A percentile compares a stretch with the other conserved stretches of the same genome.
These are phyloP conservation scores for Sepiola atlantica DNA, from an alignment of 2,888 invertebrate species.

Conservation along the genomic window DNA sequence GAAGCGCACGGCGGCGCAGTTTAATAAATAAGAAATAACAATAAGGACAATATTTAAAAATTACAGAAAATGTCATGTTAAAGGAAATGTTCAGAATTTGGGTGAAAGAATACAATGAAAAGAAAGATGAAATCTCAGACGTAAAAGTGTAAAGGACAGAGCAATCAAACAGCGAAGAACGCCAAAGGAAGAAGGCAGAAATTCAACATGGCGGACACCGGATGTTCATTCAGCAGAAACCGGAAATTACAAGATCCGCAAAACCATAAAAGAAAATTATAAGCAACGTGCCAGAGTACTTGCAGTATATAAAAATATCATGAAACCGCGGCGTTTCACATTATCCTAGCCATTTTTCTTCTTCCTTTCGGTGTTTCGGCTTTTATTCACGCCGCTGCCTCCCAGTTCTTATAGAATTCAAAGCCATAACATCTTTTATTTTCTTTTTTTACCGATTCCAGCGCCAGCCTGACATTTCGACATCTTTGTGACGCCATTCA, in stretches of 20 bases:
- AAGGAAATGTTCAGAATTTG: neutral
- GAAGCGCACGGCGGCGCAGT: no score
- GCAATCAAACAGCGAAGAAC: neutral
- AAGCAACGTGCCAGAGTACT: conserved; percentile 14
- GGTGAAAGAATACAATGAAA: neutral
- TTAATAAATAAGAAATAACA: no score
- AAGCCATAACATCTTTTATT: neutral
- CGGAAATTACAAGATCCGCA: conserved; percentile 32
- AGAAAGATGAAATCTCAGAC: neutral
- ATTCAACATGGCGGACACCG: conserved; percentile 32
- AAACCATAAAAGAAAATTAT: conserved; percentile 6
- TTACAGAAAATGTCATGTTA: neutral
- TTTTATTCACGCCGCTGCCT: conserved; percentile 7
- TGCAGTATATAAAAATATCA: conserved; percentile 12
- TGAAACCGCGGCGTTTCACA: neutral
- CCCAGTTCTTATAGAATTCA: neutral
- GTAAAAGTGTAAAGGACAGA: neutral
- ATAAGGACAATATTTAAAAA: no score
- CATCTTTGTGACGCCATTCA: conserved; percentile 32
- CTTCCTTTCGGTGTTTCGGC: neutral
- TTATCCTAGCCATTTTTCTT: neutral
- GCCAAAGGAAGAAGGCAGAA: neutral
- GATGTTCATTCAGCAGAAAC: conserved; percentile 13
- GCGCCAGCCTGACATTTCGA: neutral
- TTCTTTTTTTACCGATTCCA: neutral